Evolutionary conservation across 2,113 vertebrate genomes (phyloP).

Genomic region (Synodontis membranacea): DNA sequence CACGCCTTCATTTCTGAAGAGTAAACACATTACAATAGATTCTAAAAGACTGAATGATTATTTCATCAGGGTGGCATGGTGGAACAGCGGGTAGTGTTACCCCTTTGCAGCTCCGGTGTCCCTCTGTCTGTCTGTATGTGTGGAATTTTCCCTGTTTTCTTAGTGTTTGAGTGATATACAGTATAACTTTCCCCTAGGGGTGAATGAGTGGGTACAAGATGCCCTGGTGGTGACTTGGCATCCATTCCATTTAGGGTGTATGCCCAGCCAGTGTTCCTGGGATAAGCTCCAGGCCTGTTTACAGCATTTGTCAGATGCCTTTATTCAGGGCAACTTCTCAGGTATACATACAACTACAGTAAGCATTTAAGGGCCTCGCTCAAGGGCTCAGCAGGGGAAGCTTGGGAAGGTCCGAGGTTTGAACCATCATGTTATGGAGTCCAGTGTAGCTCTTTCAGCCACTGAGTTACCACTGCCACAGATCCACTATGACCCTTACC

Average conservation of each 20-base stretch:
- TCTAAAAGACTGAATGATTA: conserved; percentile 4
- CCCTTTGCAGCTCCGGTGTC: not conserved
- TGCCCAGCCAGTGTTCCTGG: not conserved
- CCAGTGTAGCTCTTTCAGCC: too few species aligned
- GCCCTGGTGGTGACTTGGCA: not conserved
- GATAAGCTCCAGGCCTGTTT: not conserved
- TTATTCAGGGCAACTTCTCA: not conserved
- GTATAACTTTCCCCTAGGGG: not conserved
- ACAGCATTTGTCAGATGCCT: not conserved
- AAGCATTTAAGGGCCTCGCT: not conserved
- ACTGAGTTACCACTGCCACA: not conserved
- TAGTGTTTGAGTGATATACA: not conserved
- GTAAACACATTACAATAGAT: conserved; percentile 10
- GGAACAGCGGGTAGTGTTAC: not conserved
- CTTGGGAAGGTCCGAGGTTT: not conserved
- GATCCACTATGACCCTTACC: not conserved
- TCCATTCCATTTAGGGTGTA: not conserved
- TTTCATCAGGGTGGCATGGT: not conserved
- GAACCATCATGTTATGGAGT: too few species aligned
- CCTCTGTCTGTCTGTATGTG: not conserved
- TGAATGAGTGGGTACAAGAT: not conserved
- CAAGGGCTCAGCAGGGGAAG: not conserved
- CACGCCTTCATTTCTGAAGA: not conserved
- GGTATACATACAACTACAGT: not conserved
- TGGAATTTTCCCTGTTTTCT: not conserved